Base-by-base conservation (phyloP, 1,140 invertebrate genomes). In the Bombus ignitus region DNA sequence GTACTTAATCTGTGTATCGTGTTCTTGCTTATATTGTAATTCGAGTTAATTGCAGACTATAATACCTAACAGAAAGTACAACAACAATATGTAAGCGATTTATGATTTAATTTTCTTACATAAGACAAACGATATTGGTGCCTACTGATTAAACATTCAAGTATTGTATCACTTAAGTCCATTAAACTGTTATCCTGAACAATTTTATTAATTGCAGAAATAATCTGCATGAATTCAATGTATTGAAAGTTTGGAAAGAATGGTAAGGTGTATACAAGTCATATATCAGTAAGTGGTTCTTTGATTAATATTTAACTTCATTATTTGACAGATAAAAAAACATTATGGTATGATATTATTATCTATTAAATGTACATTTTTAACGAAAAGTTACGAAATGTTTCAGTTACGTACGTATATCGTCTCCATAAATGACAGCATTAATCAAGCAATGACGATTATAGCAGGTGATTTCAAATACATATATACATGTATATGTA, bases 371-470 rank as follows among this genome's bases (percentile, higher is more conserved):
- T 47, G 25, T 73, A 32, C 42, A 70, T 80, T 66, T 83, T 15
- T 87, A 89, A 89, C 62, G n/a, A 89, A 66, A 57, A 83, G 62
- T 89, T 81, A 65, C 75, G 76, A 89, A 88, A 86, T 89, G 87
- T 89, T 89, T 89, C 88, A 89, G 87, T 71, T 89, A 86, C 83
- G n/a, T 71, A 71, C 86, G 44, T 86, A 83, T 73, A 80, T 89
- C 75, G 68, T 72, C 59, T 66, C 88, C 68, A 59, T 89, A 87
- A 89, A 81, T 79, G 71, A 87, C 71, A 83, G 18, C 80, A 80
- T 89, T 89, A 66, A 72, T 86, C 87, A 85, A 62, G 76, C 88
- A 68, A 66, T 89, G 70, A 89, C 65, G 53, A 62, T 83, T 66
- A 25, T 89, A 83, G 10, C 88, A 89, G 84, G 88, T 89, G 88